Base-by-base conservation (phyloP, 2,113 vertebrate species). In the Corapipo altera region DNA sequence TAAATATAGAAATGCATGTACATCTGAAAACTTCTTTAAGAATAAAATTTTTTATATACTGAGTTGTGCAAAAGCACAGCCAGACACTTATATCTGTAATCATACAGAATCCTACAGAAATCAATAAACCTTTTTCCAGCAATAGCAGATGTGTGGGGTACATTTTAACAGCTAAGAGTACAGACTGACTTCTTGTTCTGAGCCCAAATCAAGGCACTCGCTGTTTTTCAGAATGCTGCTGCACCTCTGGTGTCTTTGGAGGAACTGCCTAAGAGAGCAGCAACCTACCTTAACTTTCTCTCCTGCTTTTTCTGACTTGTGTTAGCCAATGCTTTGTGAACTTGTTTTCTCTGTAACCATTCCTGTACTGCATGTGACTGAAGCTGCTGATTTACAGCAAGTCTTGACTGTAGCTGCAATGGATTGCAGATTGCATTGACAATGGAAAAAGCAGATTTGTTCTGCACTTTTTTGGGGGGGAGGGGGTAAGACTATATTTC, bases 131-230 rank as follows among this genome's bases (percentile, higher is more conserved):
- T 89, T 75, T 61, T 78, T 69, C 20, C 24, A 72, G 57, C 44
- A 52, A 23, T 1, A 64, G 55, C 10, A 23, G 59, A 70, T 32
- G 30, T 0, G 0, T 37, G 39, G 69, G 41, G 11, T 52, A 78
- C 0, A 0, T 81, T 89, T 80, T 85, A 83, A 20, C 21, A 59
- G 32, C 51, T 70, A 9, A 55, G 46, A 61, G 11, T 43, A 41
- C 18, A 66, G 33, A 52, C 1, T 55, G 46, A 6, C 10, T 86
- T 70, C 75, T 61, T 32, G 16, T 67, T 35, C 37, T 20, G 27
- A 78, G 35, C 33, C 32, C 43, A 80, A 39, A 85, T 51, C 30
- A 84, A 81, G 57, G 35, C 26, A 52, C 14, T 49, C 72, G 26
- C 24, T 49, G 30, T 52, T 65, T 18, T 1, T 75, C 32, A 54